phyloP scores from a whole-genome alignment of 2,797 vertebrate species.

The Anabacerthia variegaticeps region DNA sequence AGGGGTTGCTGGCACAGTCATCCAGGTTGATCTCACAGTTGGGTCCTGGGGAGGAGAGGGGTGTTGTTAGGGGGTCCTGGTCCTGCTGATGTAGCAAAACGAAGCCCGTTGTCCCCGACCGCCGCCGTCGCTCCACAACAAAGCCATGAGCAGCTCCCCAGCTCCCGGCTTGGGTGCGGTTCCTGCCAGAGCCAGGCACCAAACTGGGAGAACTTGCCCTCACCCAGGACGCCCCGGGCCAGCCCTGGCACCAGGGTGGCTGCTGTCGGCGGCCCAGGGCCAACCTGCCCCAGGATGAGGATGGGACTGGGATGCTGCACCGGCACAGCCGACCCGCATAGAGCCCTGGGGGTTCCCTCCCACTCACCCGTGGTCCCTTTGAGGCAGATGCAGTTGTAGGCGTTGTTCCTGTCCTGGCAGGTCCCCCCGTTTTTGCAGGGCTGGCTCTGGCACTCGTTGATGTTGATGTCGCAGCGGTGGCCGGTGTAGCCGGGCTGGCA shows the following conservation, averaged over 20 bases:
- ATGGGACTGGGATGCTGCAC: fast-evolving
- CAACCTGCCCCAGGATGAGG: fast-evolving
- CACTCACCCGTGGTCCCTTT: conserved; percentile 89
- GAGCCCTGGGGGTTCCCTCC: not conserved
- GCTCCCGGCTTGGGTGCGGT: not conserved
- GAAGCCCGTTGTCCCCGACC: fast-evolving
- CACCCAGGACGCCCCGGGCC: not conserved
- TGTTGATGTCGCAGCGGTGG: conserved; percentile 91
- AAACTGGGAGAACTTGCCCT: not conserved
- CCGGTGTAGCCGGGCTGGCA: conserved; percentile 90
- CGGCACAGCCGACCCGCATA: fast-evolving
- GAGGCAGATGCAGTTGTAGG: conserved; percentile 89
- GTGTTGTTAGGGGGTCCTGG: not conserved
- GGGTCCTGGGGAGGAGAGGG: conserved; percentile 70
- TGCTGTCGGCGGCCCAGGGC: not conserved
- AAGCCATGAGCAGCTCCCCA: not conserved
- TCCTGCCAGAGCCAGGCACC: not conserved
- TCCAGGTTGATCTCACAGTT: conserved; percentile 95
- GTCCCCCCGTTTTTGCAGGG: conserved; percentile 93
- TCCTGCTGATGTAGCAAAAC: fast-evolving
- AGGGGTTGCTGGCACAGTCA: conserved; percentile 91
- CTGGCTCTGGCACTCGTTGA: conserved; percentile 95
- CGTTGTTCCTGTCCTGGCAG: conserved; percentile 89
- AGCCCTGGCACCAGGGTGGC: not conserved
- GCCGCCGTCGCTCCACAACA: fast-evolving